Evolutionary conservation across 2,888 invertebrate species (phyloP).

Genomic region (Flexamia atlantica): DNA sequence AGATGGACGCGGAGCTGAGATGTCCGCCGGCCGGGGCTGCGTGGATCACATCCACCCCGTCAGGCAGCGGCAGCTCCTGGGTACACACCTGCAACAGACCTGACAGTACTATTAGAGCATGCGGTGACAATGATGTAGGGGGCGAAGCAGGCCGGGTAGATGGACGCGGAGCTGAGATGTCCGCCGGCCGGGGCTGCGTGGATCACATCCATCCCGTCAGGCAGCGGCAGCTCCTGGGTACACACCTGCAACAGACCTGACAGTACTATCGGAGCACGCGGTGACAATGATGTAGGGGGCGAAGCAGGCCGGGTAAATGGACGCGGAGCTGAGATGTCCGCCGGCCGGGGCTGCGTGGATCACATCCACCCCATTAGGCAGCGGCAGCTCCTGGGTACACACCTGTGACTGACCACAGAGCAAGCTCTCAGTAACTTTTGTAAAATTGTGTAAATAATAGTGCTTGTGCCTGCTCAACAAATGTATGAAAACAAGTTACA

Average conservation of each 20-base stretch:
- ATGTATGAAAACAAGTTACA: no score
- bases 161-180: conserved; percentile 97
- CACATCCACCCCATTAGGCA: conserved; percentile 95
- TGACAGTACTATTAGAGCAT: conserved; percentile 90
- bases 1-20: conserved; percentile 97
- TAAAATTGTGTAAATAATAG: no score
- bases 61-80: conserved; percentile 89
- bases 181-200: conserved; percentile 98
- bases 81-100: conserved; percentile 23
- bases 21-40: conserved; percentile 98
- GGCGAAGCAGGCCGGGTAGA: conserved; percentile 99
- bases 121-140: no score
- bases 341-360: conserved; percentile 97
- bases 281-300: conserved; percentile 98
- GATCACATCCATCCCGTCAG: conserved; percentile 94
- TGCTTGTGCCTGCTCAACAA: no score
- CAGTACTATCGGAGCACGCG: conserved; percentile 95
- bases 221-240: conserved; percentile 86
- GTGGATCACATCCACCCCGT: conserved; percentile 94
- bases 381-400: conserved; percentile 90
- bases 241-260: conserved; percentile 76
- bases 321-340: conserved; percentile 97
- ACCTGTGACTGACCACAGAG: conserved; percentile 75
- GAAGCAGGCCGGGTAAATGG: conserved; percentile 99
- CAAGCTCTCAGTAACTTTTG: no score